Evolutionary conservation across 2,797 vertebrate species (phyloP).

Genomic region (Chaetodon trifasciatus): DNA sequence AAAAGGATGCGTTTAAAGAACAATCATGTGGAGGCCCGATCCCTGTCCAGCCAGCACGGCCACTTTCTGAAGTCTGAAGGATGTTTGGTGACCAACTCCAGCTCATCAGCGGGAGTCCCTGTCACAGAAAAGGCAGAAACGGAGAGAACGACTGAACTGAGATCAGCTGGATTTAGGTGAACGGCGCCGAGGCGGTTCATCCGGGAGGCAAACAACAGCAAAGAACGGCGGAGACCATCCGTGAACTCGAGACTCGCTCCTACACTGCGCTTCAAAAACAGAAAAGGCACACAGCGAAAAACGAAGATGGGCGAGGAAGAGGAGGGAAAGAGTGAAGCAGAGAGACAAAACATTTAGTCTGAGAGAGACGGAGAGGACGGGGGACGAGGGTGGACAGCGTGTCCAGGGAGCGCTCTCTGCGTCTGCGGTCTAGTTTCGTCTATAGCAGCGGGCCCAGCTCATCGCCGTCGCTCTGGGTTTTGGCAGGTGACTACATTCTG

Average conservation of each 20-base stretch:
- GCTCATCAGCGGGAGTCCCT: constrained; percentile 23
- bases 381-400: constrained; percentile 15
- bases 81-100: constrained; percentile 22
- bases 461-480: constrained; percentile 65
- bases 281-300: constrained; percentile 78
- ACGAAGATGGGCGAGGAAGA: constrained; percentile 23
- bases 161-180: constrained; percentile 61
- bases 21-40: background rate
- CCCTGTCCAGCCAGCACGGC: background rate
- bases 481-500: constrained; percentile 84
- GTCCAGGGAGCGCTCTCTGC: constrained; percentile 42
- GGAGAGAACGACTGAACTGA: constrained; percentile 50
- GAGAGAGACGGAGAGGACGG: constrained; percentile 13
- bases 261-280: constrained; percentile 50
- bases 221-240: background rate
- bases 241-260: constrained; percentile 22
- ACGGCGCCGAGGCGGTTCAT: constrained; percentile 65
- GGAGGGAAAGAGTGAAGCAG: constrained; percentile 22
- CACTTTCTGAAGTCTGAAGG: background rate
- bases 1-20: background rate
- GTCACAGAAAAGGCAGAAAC: constrained; percentile 65
- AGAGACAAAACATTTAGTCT: constrained; percentile 10
- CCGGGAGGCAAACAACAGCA: constrained; percentile 22
- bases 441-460: constrained; percentile 79
- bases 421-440: constrained; percentile 38